Evolutionary conservation across 2,113 vertebrate species (phyloP).

Genomic region (Brachypodius melanocephalos): DNA sequence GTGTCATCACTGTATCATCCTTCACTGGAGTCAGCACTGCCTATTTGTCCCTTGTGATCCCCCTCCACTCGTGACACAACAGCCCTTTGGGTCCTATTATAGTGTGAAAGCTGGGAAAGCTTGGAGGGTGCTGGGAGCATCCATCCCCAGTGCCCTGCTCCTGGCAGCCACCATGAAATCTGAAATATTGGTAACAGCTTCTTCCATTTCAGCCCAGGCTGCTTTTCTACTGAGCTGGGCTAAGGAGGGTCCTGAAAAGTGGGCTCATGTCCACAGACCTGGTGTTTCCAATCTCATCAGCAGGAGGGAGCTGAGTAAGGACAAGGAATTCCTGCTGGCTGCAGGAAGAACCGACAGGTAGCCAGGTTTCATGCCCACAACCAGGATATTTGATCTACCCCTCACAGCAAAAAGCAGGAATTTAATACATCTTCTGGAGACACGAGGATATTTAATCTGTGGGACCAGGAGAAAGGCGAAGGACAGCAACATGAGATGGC

Average conservation of each 20-base stretch:
- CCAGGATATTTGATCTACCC: constrained; percentile 15
- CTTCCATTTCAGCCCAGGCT: neutral
- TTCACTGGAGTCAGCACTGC: neutral
- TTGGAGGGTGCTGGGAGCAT: neutral
- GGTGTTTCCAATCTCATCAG: accelerated
- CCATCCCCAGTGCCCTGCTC: neutral
- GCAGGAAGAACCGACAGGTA: neutral
- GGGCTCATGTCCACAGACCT: neutral
- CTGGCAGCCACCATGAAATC: neutral
- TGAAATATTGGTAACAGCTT: neutral
- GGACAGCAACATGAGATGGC: neutral
- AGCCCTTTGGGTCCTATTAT: neutral
- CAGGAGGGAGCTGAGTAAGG: neutral
- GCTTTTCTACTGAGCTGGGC: neutral
- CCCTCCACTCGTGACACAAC: accelerated
- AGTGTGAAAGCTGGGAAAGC: neutral
- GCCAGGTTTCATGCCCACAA: neutral
- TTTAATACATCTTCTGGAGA: constrained; percentile 24
- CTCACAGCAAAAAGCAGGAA: constrained; percentile 29
- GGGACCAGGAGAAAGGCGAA: constrained; percentile 1
- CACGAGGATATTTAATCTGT: constrained; percentile 4
- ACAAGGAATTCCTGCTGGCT: neutral
- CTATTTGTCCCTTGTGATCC: neutral
- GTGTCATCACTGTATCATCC: neutral
- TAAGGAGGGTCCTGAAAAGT: neutral